Conservation (phyloP, 2,797 vertebrate species). For the Eulemur mongoz region DNA sequence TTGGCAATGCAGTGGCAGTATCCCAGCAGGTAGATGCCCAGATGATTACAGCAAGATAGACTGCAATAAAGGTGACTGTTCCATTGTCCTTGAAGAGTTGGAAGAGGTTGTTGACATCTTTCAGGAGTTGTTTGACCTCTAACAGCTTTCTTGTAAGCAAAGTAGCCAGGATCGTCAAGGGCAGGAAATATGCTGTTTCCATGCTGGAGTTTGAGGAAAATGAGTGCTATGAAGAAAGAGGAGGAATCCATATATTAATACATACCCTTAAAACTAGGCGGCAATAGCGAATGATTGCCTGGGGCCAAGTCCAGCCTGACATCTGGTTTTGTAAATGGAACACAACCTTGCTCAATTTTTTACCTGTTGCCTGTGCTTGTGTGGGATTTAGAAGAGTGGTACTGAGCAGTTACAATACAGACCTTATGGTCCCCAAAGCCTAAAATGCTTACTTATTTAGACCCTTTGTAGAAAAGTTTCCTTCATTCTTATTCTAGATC, state of each 20-base stretch:
- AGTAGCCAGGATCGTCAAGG: not conserved
- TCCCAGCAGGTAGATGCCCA: not conserved
- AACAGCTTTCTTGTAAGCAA: not conserved
- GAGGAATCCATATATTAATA: not conserved
- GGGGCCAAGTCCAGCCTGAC: not conserved
- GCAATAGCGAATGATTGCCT: not conserved
- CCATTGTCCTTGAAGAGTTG: no score
- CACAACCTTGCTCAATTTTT: not conserved
- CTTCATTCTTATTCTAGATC: not conserved
- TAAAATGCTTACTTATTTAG: not conserved
- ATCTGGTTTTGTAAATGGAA: not conserved
- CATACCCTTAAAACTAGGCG: not conserved
- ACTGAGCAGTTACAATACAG: not conserved
- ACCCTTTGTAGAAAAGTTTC: not conserved
- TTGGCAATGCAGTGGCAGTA: not conserved
- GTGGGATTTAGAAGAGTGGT: not conserved
- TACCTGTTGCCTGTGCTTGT: not conserved
- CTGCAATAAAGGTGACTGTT: not conserved
- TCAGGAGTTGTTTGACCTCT: not conserved
- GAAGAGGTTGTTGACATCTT: not conserved
- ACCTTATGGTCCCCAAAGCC: not conserved
- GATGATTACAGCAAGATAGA: not conserved
- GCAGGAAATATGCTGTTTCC: fast-evolving
- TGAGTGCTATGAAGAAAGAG: no score
- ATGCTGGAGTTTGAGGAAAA: not conserved